These are phyloP conservation scores for Latrodectus hesperus DNA, from an alignment of 2,888 invertebrate genomes.

Conservation along the genomic window DNA sequence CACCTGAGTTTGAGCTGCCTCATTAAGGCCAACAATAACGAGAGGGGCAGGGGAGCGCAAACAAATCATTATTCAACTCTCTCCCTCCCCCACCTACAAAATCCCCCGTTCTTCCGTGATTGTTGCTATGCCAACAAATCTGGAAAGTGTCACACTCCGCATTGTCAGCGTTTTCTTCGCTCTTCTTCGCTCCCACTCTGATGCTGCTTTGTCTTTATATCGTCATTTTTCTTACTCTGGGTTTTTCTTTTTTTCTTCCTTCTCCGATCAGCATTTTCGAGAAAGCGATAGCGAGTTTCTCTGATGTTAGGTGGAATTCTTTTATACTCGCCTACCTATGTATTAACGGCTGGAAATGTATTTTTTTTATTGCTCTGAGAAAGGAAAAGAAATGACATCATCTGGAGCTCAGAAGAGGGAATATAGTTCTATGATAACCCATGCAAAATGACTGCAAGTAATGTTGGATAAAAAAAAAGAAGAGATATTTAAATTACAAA, in stretches of 20 bases:
- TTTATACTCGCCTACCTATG: background rate
- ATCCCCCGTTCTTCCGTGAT: constrained; percentile 17
- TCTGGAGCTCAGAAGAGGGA: background rate
- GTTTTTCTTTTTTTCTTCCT: background rate
- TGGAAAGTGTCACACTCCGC: constrained; percentile 60
- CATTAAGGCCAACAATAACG: constrained; percentile 68
- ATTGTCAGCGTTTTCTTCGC: constrained; percentile 47
- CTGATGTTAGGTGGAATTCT: background rate
- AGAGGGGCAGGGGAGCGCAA: constrained; percentile 58
- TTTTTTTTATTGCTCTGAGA: background rate
- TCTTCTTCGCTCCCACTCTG: constrained; percentile 3
- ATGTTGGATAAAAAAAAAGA: no score
- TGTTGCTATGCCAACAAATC: constrained; percentile 69
- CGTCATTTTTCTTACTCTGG: background rate
- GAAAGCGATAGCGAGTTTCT: constrained; percentile 1
- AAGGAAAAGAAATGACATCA: background rate
- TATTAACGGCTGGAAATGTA: background rate
- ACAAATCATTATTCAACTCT: constrained; percentile 66
- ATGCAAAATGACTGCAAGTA: no score
- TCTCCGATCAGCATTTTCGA: constrained; percentile 8
- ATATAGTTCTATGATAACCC: no score
- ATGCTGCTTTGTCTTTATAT: background rate
- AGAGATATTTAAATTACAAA: no score
- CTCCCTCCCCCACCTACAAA: constrained; percentile 3
- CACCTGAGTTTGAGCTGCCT: constrained; percentile 68